Conservation (phyloP, 35 echinoderm and acorn worm species). For the Diadema setosum region DNA sequence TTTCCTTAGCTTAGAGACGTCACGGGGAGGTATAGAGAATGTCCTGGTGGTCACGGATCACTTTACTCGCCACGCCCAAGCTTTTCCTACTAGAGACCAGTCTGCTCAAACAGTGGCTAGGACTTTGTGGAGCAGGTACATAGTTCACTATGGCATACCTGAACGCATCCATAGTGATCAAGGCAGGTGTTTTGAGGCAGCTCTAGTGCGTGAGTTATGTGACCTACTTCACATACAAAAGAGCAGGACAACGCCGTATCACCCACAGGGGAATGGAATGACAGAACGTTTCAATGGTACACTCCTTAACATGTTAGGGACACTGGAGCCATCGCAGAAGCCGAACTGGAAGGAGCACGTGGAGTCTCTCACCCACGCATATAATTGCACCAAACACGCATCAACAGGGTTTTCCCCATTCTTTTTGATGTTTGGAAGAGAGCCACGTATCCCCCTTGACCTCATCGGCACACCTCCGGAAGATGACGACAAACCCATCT, state of each 20-base stretch:
- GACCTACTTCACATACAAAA: constrained; percentile 12
- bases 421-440: constrained; percentile 37
- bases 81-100: constrained; percentile 26
- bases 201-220: constrained; percentile 25
- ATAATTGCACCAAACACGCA: constrained; percentile 30
- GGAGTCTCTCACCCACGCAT: not conserved
- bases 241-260: constrained; percentile 58
- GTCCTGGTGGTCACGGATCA: constrained; percentile 51
- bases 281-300: too few relatives aligned
- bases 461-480: too few relatives aligned
- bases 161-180: constrained; percentile 32
- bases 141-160: constrained; percentile 48
- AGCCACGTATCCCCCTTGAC: constrained; percentile 35
- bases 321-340: constrained; percentile 4
- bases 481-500: not conserved
- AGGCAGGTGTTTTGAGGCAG: too few relatives aligned
- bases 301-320: constrained; percentile 30
- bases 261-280: constrained; percentile 43
- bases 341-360: not conserved
- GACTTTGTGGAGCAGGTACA: not conserved
- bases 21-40: not conserved
- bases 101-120: constrained; percentile 27
- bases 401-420: constrained; percentile 36
- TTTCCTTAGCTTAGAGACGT: constrained; percentile 43
- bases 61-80: constrained; percentile 29